Evolutionary conservation across 2,113 vertebrate genomes (phyloP).

Genomic region (Cromileptes altivelis): DNA sequence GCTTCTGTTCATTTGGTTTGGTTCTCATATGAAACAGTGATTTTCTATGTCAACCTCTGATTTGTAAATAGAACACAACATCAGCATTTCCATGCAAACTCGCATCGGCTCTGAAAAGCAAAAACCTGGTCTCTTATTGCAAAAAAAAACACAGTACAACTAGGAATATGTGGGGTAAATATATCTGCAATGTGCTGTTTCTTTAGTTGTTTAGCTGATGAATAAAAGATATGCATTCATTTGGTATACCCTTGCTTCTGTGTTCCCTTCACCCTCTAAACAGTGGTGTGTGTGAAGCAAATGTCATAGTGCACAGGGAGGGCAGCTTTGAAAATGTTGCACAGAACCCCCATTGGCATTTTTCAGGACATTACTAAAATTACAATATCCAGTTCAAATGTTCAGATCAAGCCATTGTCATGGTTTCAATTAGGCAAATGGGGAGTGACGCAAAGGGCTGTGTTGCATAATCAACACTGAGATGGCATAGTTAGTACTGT

Average conservation of each 20-base stretch:
- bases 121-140: constrained; percentile 61
- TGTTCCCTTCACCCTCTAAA: constrained; percentile 57
- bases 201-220: constrained; percentile 76
- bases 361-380: constrained; percentile 46
- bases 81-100: constrained; percentile 64
- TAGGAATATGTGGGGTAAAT: constrained; percentile 75
- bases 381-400: constrained; percentile 44
- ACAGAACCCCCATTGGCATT: constrained; percentile 29
- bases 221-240: constrained; percentile 84
- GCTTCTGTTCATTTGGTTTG: constrained; percentile 33
- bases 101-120: constrained; percentile 61
- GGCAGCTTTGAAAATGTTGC: constrained; percentile 41
- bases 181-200: constrained; percentile 77
- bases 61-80: constrained; percentile 75
- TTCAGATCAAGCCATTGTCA: constrained; percentile 43
- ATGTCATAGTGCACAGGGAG: constrained; percentile 45
- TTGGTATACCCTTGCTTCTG: constrained; percentile 61
- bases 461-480: constrained; percentile 47
- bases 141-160: constrained; percentile 67
- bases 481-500: constrained; percentile 24
- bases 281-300: constrained; percentile 21
- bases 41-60: constrained; percentile 58
- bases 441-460: constrained; percentile 25
- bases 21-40: constrained; percentile 51
- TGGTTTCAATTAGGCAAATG: constrained; percentile 44